Conservation (phyloP, 2,888 invertebrate genomes). For the Drosophila leonis region DNA sequence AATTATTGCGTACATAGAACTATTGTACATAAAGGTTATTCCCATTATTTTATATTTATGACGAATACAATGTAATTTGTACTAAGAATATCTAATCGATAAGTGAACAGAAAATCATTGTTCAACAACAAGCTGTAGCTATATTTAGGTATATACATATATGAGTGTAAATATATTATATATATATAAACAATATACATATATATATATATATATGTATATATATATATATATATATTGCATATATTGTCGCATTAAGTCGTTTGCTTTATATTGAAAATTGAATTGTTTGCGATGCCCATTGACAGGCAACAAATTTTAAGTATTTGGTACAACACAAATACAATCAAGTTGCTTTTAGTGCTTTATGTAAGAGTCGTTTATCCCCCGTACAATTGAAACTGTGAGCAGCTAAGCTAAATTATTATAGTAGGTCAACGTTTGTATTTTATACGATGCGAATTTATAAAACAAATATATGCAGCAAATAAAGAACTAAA, state of each 20-base stretch:
- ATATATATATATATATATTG: not conserved
- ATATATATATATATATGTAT: no score
- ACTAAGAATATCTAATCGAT: constrained; percentile 7
- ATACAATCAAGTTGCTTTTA: constrained; percentile 35
- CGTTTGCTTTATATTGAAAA: constrained; percentile 42
- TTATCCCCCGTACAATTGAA: constrained; percentile 6
- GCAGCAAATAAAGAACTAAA: no score
- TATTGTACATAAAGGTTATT: constrained; percentile 3
- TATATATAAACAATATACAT: not conserved
- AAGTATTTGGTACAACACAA: no score
- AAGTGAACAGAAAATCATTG: not conserved
- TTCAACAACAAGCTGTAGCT: not conserved
- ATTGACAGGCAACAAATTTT: constrained; percentile 43
- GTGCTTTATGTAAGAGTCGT: constrained; percentile 54
- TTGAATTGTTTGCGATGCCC: constrained; percentile 44
- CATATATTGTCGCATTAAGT: constrained; percentile 34
- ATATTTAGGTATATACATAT: no score
- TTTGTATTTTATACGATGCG: not conserved
- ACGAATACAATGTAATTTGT: not conserved
- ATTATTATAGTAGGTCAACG: not conserved
- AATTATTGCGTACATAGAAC: constrained; percentile 8
- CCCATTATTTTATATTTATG: constrained; percentile 9
- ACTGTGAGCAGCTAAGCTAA: not conserved
- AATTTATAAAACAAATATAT: not conserved
- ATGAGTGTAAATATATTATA: no score